Evolutionary conservation across 2,797 vertebrate species (phyloP).

Genomic region (Triplophysa bombifrons): DNA sequence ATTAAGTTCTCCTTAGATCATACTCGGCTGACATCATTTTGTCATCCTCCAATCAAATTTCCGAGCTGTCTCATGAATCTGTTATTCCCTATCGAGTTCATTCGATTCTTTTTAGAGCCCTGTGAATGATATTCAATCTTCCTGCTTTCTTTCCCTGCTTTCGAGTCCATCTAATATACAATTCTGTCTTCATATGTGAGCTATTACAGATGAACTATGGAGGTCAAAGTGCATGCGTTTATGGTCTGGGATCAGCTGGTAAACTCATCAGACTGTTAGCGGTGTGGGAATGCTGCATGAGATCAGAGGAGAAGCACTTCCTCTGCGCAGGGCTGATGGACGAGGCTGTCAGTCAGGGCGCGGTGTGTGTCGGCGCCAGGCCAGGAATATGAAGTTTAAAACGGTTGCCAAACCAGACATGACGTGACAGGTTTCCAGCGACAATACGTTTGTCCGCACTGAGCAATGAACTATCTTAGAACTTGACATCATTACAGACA

Average conservation of each 20-base stretch:
- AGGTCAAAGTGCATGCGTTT: neutral
- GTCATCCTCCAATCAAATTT: constrained; percentile 31
- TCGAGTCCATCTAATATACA: constrained; percentile 13
- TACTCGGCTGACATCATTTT: constrained; percentile 15
- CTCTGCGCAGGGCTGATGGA: constrained; percentile 23
- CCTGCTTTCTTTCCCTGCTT: neutral
- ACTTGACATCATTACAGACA: neutral
- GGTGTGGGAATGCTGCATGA: constrained; percentile 36
- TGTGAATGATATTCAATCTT: constrained; percentile 15
- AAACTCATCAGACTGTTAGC: constrained; percentile 66
- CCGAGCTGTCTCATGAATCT: constrained; percentile 24
- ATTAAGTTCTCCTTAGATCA: constrained; percentile 31
- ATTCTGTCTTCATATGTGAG: constrained; percentile 44
- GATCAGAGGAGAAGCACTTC: constrained; percentile 57
- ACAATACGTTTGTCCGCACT: neutral
- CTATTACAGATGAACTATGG: constrained; percentile 34
- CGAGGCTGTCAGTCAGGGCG: constrained; percentile 33
- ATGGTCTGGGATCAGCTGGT: constrained; percentile 61
- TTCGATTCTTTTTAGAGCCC: constrained; percentile 8
- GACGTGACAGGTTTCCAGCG: neutral
- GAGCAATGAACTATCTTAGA: neutral
- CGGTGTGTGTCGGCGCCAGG: neutral
- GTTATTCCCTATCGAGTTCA: constrained; percentile 23
- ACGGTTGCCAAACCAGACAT: neutral
- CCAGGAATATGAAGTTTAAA: neutral